These are phyloP conservation scores for Gymnocheta viridis DNA, from an alignment of 2,888 invertebrate genomes.

Conservation along the genomic window DNA sequence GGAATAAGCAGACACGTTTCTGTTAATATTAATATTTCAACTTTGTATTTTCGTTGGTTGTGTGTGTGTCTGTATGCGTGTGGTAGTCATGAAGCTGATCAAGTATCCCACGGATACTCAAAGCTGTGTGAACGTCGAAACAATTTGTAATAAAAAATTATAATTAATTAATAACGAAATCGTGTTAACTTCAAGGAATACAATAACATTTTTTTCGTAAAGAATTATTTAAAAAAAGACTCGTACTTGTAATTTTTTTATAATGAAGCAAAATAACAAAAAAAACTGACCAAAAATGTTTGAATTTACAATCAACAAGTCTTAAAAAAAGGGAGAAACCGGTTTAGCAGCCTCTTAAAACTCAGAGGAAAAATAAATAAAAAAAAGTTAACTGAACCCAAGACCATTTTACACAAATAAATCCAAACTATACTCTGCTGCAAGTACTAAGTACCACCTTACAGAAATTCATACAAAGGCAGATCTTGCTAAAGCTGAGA, in stretches of 20 bases:
- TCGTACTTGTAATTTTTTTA: slow-evolving; percentile 1
- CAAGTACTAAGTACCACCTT: background rate
- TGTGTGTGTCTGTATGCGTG: slow-evolving; percentile 21
- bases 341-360: slow-evolving; percentile 63
- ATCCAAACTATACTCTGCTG: slow-evolving; percentile 22
- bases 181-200: background rate
- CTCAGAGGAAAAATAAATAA: slow-evolving; percentile 35
- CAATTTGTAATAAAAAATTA: background rate
- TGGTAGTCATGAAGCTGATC: slow-evolving; percentile 15
- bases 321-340: slow-evolving; percentile 61
- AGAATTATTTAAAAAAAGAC: slow-evolving; percentile 5
- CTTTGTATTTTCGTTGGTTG: slow-evolving; percentile 16
- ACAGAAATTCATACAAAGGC: background rate
- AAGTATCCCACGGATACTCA: slow-evolving; percentile 32
- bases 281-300: slow-evolving; percentile 31
- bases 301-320: slow-evolving; percentile 56
- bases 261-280: slow-evolving; percentile 1
- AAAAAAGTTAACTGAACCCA: slow-evolving; percentile 45
- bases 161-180: slow-evolving; percentile 33
- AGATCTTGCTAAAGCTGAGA: slow-evolving; percentile 19
- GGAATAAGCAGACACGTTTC: slow-evolving; percentile 1
- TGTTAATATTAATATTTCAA: background rate
- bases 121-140: background rate
- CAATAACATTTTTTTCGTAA: background rate
- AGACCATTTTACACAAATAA: slow-evolving; percentile 28